Base-by-base conservation (phyloP, 1,140 invertebrate genomes). In the Notospermus geniculatus region DNA sequence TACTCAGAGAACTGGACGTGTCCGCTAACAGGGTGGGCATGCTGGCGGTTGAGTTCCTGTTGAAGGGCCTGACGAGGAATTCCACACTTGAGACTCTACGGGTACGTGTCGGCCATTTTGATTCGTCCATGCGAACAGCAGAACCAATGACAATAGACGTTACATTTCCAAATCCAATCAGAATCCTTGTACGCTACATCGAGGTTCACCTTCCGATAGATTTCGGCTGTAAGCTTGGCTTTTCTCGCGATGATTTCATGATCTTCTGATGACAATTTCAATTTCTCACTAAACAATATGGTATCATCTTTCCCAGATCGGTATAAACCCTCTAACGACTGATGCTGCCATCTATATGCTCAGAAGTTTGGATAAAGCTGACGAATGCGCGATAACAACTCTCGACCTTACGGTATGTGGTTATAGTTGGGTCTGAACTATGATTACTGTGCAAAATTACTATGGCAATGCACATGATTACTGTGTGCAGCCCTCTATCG, bases 11-110 rank as follows among this genome's bases (percentile, higher is more conserved):
- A 2, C 62, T 79, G 27, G 73, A 79, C 52, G 27, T 79, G 2
- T 52, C 73, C 1, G 68, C 62, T 57, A 79, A 79, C 62, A 39
- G 77, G 45, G 76, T 79, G 27, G 66, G 73, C 39, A 67, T 70
- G 25, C 68, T 65, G 2, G 77, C 73, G 1, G 43, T 76, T 22
- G 60, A 73, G 54, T 68, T 76, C 53, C 60, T 79, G 0, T 57
- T 73, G 1, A 68, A 68, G 36, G 77, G 74, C 0, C 29, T 79
- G 19, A 59, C 62, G 7, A 54, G 60, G 15, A 79, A 77, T 62
- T 73, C 71, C 57, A 55, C 71, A 7, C 59, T 79, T 5, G 29
- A 53, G 59, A 68, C 59, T 25, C 59, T 76, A 15, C 65, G 66
- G 73, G 73, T 72, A 50, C 11, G 19, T 36, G n/a, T n/a, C n/a